Evolutionary conservation across 2,113 vertebrate genomes (phyloP), one percentile per base, ranked within the genome.

Genomic region (Cyphomyrus plagiostoma): DNA sequence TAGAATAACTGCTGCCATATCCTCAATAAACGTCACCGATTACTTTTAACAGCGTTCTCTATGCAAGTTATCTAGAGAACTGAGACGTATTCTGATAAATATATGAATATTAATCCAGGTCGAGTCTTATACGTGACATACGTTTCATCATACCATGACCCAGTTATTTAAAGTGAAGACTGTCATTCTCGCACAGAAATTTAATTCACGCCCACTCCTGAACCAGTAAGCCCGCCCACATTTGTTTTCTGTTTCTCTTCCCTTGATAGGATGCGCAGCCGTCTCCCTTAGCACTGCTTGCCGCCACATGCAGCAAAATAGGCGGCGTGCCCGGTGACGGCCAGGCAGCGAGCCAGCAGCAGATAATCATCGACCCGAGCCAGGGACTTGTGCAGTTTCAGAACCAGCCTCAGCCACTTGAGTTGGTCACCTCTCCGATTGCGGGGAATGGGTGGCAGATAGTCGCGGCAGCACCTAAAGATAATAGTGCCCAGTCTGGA

Each of bases 281-380:
- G 92, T 99, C 98, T 93, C 98, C 98, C 92, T 95, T 99, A 2
- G 98, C 98, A 95, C 96, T 99, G 94, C 97, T 99, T 91, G 98
- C 98, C 90, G 98, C 98, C 92, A 99, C 98, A 94, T 99, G 98
- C 98, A 99, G 98, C 97, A 99, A 99, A 96, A 99, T 99, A 95
- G 98, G 98, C 95, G 98, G 98, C 93, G 97, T 96, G 92, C 96
- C 97, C 89, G 96, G 96, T 93, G 98, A 98, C 94, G 97, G 96
- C 93, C 97, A 98, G 95, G 95, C 95, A 92, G 96, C 96, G 92
- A 30, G 87, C 48, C 98, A 97, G 89, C 95, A 98, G 93, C 97
- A 97, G 91, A 97, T 97, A 91, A 96, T 98, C 91, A 97, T 98
- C 95, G 98, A 99, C 95, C 96, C 97, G 56, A 98, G 97, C 95